Evolutionary conservation across 2,797 vertebrate genomes (phyloP).

Genomic region (Mormyrus hasselquistii): DNA sequence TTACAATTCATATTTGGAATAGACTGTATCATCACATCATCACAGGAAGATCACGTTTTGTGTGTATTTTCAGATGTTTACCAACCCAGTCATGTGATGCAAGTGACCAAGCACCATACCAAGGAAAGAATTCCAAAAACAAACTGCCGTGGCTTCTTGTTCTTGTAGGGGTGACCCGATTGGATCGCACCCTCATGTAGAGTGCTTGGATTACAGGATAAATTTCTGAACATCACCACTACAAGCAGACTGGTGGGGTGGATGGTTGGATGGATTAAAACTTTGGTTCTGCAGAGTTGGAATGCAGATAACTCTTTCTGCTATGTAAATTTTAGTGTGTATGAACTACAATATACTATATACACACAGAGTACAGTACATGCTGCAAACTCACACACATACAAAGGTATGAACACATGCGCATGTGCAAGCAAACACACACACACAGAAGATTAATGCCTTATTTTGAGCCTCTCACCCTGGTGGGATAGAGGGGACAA

Average conservation of each 20-base stretch:
- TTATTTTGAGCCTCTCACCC: slow-evolving; percentile 22
- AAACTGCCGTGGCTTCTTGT: not conserved
- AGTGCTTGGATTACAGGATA: not conserved
- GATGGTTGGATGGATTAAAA: not conserved
- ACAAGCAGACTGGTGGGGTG: not conserved
- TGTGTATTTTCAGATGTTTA: not conserved
- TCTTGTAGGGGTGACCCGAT: not conserved
- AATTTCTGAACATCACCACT: not conserved
- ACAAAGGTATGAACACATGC: not conserved
- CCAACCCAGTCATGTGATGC: not conserved
- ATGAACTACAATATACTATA: not conserved
- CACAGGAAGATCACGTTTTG: not conserved
- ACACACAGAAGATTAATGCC: slow-evolving; percentile 8
- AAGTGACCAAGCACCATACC: not conserved
- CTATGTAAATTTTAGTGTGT: not conserved
- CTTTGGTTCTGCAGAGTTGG: not conserved
- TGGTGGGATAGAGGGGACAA: slow-evolving; percentile 6
- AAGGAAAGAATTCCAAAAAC: not conserved
- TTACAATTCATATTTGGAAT: not conserved
- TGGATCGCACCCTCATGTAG: not conserved
- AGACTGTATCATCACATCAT: not conserved
- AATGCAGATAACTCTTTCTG: not conserved
- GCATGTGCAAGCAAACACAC: not conserved
- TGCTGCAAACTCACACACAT: not conserved
- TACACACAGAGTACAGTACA: not conserved